Percentiles rank a stretch among this genome's conserved stretches.
These are phyloP conservation scores for Xenops minutus DNA, from an alignment of 2,797 vertebrate genomes.

Conservation along the genomic window DNA sequence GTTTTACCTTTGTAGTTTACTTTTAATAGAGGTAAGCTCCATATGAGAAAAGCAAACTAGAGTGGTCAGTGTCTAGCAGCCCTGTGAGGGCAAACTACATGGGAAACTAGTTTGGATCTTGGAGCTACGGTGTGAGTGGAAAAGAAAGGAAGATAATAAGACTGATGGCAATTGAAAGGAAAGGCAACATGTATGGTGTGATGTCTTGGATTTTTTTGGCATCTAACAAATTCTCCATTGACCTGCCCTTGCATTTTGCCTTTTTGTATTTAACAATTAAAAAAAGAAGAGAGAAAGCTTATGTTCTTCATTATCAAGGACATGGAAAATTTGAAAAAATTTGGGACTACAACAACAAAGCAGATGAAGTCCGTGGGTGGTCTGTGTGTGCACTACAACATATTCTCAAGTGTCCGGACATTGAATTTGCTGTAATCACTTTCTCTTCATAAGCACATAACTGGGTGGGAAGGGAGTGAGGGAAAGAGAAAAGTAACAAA, in stretches of 20 bases:
- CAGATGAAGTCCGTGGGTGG: conserved; percentile 61
- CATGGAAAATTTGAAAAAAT: conserved; percentile 16
- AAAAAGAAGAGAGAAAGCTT: neutral
- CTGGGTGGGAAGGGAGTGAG: neutral
- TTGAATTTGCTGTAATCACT: conserved; percentile 20
- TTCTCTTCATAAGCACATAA: neutral
- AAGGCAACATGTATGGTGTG: neutral
- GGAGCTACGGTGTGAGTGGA: neutral
- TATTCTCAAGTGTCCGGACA: conserved; percentile 30
- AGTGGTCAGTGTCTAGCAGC: neutral
- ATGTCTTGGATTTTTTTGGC: neutral
- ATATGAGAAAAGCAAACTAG: neutral
- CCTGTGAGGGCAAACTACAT: neutral
- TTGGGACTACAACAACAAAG: neutral
- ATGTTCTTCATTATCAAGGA: conserved; percentile 25
- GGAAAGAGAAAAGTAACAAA: conserved; percentile 48
- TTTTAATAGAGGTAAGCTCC: neutral
- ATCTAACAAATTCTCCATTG: neutral
- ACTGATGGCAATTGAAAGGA: neutral
- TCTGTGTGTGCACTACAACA: conserved; percentile 35
- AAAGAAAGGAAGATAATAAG: neutral
- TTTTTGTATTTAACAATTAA: neutral
- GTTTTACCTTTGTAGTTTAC: neutral
- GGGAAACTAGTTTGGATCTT: neutral
- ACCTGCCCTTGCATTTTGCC: neutral